Evolutionary conservation across 2,888 invertebrate genomes (phyloP).

Genomic region (Parnassius orleans): DNA sequence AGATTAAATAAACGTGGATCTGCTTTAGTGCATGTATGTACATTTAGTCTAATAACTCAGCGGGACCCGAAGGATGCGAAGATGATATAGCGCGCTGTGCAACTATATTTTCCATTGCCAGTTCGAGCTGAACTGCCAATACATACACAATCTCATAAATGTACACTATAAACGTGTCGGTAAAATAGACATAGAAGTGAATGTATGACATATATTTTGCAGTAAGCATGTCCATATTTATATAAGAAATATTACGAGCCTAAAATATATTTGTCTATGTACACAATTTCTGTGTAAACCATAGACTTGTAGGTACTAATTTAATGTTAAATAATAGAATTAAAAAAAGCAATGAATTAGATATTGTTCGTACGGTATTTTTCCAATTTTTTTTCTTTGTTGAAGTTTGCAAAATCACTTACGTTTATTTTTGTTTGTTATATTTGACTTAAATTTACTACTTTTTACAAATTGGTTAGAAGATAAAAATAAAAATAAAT

Average conservation of each 20-base stretch:
- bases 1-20: no score
- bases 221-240: neutral
- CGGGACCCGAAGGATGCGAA: slow-evolving; percentile 45
- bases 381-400: no score
- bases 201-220: neutral
- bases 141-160: slow-evolving; percentile 22
- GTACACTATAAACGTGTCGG: slow-evolving; percentile 23
- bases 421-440: no score
- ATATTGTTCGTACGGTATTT: no score
- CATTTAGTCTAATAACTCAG: slow-evolving; percentile 47
- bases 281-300: neutral
- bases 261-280: neutral
- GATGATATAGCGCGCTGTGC: slow-evolving; percentile 53
- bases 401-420: no score
- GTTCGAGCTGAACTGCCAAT: slow-evolving; percentile 31
- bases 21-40: slow-evolving; percentile 21
- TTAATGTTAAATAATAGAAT: no score
- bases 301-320: neutral
- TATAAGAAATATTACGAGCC: neutral
- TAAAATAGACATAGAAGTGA: neutral
- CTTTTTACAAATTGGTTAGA: no score
- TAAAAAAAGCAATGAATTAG: no score
- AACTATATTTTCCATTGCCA: slow-evolving; percentile 46
- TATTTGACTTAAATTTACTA: no score
- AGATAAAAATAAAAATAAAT: no score